A percentile compares a stretch with the other conserved stretches of the same genome.
Evolutionary conservation across 2,113 vertebrate species (phyloP).

Genomic region (Oreochromis niloticus): DNA sequence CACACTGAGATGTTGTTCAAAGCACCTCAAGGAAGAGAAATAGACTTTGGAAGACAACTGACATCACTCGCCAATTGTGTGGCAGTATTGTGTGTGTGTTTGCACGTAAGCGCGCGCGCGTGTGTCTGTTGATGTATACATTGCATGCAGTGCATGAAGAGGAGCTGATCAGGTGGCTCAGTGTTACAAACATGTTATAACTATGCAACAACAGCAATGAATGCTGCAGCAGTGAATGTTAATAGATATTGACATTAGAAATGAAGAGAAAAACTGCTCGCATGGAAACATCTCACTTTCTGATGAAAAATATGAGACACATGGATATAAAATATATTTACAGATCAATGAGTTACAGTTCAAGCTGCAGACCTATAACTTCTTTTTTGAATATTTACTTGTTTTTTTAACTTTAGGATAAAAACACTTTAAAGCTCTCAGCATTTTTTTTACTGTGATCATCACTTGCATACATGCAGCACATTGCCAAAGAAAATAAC

Average conservation of each 20-base stretch:
- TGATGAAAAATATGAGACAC: not conserved
- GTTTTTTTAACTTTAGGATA: not conserved
- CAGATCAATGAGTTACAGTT: not conserved
- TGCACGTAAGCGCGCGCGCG: accelerated
- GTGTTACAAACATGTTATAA: conserved; percentile 45
- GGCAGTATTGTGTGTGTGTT: not conserved
- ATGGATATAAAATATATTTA: not conserved
- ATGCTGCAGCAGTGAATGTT: not conserved
- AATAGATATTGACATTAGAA: conserved; percentile 23
- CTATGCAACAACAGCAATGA: not conserved
- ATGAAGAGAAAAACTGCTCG: not conserved
- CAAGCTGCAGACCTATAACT: not conserved
- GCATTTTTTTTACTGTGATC: not conserved
- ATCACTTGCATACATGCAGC: not conserved
- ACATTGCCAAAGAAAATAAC: not conserved
- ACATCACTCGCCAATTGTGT: conserved; percentile 20
- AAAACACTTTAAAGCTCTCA: not conserved
- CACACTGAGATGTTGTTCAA: conserved; percentile 46
- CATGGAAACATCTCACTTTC: not conserved
- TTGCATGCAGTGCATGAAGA: conserved; percentile 3
- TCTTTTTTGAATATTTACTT: not conserved
- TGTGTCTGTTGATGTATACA: not conserved
- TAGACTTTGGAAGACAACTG: conserved; percentile 40
- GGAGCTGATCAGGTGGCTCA: conserved; percentile 27
- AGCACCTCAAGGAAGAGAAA: conserved; percentile 48